These are phyloP conservation scores for Lutjanus campechanus DNA, from an alignment of 2,797 vertebrate genomes.

Conservation along the genomic window DNA sequence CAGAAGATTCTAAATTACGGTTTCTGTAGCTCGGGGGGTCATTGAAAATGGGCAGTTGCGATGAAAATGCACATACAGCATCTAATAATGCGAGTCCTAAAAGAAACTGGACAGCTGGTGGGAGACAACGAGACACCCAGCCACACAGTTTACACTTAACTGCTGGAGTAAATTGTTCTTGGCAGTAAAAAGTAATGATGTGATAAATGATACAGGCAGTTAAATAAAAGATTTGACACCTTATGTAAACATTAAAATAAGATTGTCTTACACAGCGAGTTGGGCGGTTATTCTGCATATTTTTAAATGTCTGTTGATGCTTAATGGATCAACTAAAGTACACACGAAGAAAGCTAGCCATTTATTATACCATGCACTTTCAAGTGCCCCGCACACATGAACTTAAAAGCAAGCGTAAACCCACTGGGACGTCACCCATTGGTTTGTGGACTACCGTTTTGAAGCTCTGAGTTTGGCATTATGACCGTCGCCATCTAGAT, in stretches of 20 bases:
- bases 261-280: slow-evolving; percentile 7
- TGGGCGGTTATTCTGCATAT: slow-evolving; percentile 28
- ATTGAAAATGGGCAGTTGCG: slow-evolving; percentile 59
- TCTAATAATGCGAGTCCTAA: slow-evolving; percentile 72
- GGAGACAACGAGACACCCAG: slow-evolving; percentile 62
- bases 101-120: slow-evolving; percentile 75
- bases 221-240: slow-evolving; percentile 53
- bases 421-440: too few relatives aligned
- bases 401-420: too few relatives aligned
- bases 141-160: slow-evolving; percentile 59
- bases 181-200: slow-evolving; percentile 62
- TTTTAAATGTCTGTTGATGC: slow-evolving; percentile 25
- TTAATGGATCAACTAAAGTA: background rate
- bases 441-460: too few relatives aligned
- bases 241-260: slow-evolving; percentile 47
- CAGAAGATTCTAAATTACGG: slow-evolving; percentile 71
- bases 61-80: slow-evolving; percentile 69
- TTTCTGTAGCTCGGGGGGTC: slow-evolving; percentile 68
- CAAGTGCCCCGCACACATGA: background rate
- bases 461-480: too few relatives aligned
- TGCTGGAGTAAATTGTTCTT: slow-evolving; percentile 56
- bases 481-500: too few relatives aligned
- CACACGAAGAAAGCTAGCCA: background rate
- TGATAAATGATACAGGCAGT: slow-evolving; percentile 38
- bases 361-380: slow-evolving; percentile 6